A percentile compares a stretch with the other conserved stretches of the same genome.
These are phyloP conservation scores for Rhaphigaster nebulosa DNA, from an alignment of 2,888 invertebrate species.

Conservation along the genomic window DNA sequence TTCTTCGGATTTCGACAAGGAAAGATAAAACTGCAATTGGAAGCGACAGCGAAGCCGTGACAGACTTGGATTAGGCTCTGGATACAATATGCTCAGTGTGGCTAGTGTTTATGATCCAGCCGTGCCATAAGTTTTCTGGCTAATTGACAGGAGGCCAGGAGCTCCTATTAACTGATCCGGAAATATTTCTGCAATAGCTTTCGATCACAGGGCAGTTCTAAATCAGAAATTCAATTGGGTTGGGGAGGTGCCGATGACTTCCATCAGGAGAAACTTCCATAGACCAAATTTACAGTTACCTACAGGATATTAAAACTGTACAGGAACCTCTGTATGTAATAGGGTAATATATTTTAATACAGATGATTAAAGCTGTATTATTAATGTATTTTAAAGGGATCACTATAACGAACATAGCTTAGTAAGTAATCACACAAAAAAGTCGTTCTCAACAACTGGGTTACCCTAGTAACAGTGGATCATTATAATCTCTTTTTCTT, in stretches of 20 bases:
- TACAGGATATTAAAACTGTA: background rate
- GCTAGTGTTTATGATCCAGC: background rate
- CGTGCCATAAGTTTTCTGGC: slow-evolving; percentile 21
- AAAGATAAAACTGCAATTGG: background rate
- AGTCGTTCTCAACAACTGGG: too few species aligned
- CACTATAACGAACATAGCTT: too few species aligned
- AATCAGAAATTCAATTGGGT: slow-evolving; percentile 40
- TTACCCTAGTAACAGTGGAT: too few species aligned
- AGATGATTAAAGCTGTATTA: background rate
- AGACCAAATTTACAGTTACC: slow-evolving; percentile 1
- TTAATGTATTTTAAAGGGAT: background rate
- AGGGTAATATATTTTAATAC: background rate
- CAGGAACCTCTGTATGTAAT: background rate
- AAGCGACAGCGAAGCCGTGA: background rate
- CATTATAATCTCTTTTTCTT: too few species aligned
- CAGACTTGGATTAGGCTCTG: background rate
- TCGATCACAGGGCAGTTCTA: background rate
- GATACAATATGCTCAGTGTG: background rate
- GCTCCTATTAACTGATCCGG: slow-evolving; percentile 45
- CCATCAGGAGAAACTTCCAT: slow-evolving; percentile 29
- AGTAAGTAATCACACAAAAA: too few species aligned
- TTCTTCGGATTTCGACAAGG: background rate
- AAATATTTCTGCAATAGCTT: slow-evolving; percentile 50
- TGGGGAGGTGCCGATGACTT: slow-evolving; percentile 42
- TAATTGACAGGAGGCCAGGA: slow-evolving; percentile 50